Conservation (phyloP, 2,888 invertebrate species). For the Trachelus troglodyta region DNA sequence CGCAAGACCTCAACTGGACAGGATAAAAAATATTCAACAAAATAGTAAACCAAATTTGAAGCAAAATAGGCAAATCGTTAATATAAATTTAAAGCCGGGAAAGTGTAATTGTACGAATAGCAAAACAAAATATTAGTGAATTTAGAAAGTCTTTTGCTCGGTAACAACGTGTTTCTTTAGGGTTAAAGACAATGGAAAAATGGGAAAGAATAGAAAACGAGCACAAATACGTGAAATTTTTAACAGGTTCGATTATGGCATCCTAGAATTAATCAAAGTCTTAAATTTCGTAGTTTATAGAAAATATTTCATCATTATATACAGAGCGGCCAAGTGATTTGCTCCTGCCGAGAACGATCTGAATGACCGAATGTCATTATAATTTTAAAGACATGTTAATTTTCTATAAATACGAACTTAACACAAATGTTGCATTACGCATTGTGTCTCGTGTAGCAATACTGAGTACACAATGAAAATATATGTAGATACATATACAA, state of each 20-base stretch:
- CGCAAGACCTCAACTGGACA: neutral
- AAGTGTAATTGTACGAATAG: neutral
- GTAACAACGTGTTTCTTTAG: neutral
- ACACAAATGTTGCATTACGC: neutral
- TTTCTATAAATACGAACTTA: constrained; percentile 16
- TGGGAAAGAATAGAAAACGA: neutral
- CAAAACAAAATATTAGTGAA: neutral
- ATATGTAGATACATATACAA: constrained; percentile 6
- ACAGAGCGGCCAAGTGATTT: constrained; percentile 23
- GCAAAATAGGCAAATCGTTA: neutral
- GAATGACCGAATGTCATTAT: neutral
- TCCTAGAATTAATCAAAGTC: constrained; percentile 8
- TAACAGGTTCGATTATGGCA: constrained; percentile 12
- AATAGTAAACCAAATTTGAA: neutral
- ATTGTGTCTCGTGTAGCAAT: no score
- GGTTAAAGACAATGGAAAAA: neutral
- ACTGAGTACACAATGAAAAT: constrained; percentile 17
- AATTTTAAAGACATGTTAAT: constrained; percentile 6
- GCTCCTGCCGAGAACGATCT: neutral
- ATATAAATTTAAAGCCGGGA: neutral
- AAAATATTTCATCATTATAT: constrained; percentile 35
- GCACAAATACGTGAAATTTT: neutral
- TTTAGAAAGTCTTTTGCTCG: neutral
- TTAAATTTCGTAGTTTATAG: constrained; percentile 31
- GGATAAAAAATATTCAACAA: neutral